A percentile compares a stretch with the other conserved stretches of the same genome.
phyloP scores from a whole-genome alignment of 2,113 vertebrate genomes.

The Lampris megalopsis region DNA sequence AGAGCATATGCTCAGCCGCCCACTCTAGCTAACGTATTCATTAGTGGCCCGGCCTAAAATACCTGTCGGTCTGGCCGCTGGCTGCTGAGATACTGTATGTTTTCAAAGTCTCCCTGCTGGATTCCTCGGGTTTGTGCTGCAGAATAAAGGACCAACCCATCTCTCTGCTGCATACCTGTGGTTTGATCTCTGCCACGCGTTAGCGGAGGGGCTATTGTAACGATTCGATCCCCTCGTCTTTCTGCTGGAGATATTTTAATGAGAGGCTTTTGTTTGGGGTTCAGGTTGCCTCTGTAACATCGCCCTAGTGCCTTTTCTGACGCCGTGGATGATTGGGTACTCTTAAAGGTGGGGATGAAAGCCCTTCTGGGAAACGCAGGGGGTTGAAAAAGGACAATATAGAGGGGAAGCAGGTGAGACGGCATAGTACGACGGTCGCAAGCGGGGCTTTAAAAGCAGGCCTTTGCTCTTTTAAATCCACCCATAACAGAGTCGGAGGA shows the following conservation, averaged over 20 bases:
- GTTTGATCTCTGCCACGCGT: constrained; percentile 75
- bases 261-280: constrained; percentile 80
- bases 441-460: constrained; percentile 72
- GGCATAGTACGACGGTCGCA: constrained; percentile 61
- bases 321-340: constrained; percentile 68
- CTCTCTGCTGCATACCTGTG: constrained; percentile 56
- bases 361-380: constrained; percentile 64
- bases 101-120: constrained; percentile 56
- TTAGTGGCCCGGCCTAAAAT: constrained; percentile 65
- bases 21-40: constrained; percentile 67
- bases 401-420: constrained; percentile 68
- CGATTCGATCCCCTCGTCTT: constrained; percentile 63
- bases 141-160: constrained; percentile 30
- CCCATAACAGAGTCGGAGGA: constrained; percentile 73
- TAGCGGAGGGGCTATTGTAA: constrained; percentile 71
- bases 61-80: constrained; percentile 34
- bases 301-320: constrained; percentile 51
- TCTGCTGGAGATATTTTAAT: constrained; percentile 85
- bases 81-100: constrained; percentile 45
- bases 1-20: constrained; percentile 53
- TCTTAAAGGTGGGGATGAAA: constrained; percentile 78
- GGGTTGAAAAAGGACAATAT: constrained; percentile 62
- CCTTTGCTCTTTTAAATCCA: constrained; percentile 78
- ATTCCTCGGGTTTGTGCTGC: constrained; percentile 43
- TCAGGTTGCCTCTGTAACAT: constrained; percentile 63